Percentiles rank a stretch among this genome's conserved stretches.
Evolutionary conservation across 2,797 vertebrate genomes (phyloP).

Genomic region (Amniataba percoides): DNA sequence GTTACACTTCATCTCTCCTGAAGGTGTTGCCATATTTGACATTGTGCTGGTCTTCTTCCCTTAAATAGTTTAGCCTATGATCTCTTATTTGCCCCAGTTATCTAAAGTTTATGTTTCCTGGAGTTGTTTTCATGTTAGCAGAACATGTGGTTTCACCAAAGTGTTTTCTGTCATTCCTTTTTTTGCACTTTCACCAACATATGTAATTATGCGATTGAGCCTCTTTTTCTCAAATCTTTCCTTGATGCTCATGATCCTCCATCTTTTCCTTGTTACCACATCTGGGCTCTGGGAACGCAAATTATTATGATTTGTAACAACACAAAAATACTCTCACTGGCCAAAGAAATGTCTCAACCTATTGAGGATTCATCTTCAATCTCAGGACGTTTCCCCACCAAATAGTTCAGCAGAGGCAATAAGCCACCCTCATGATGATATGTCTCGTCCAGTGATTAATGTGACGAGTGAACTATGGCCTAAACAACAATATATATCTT

Average conservation of each 20-base stretch:
- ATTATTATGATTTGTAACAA: background rate
- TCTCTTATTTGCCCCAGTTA: background rate
- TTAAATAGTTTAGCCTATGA: background rate
- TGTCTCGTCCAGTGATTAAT: too few relatives aligned
- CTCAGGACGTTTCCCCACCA: background rate
- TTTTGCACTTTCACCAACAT: background rate
- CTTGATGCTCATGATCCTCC: background rate
- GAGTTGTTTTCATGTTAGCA: background rate
- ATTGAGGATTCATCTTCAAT: too few relatives aligned
- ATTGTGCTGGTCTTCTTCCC: background rate
- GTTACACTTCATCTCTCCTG: too few relatives aligned
- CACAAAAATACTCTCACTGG: background rate
- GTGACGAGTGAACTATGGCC: background rate
- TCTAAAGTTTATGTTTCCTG: background rate
- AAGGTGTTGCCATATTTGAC: background rate
- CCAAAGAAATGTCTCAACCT: background rate
- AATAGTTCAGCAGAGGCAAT: background rate
- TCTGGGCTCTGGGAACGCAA: background rate
- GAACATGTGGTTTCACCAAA: background rate
- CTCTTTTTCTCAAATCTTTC: background rate
- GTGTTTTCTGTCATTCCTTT: background rate
- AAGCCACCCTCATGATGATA: background rate
- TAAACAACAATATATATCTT: background rate
- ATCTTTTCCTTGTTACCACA: background rate
- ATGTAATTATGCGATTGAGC: background rate